Conservation (phyloP, 2,888 invertebrate species). For the Drosophila kuntzei region DNA sequence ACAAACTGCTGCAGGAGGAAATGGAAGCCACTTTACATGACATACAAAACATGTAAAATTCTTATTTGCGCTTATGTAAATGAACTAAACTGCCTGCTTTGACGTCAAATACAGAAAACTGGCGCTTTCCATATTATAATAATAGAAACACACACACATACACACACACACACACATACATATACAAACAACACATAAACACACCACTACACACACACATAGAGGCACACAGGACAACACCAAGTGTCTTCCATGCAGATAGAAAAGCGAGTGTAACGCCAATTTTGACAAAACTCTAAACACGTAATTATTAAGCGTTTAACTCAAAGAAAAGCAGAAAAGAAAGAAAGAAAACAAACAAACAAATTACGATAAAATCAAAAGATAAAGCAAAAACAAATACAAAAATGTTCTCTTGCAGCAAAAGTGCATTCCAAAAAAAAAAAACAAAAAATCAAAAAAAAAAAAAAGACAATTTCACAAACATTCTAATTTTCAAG, state of each 20-base stretch:
- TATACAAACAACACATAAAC: conserved; percentile 16
- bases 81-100: conserved; percentile 80
- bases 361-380: conserved; percentile 33
- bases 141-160: conserved; percentile 53
- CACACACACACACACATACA: conserved; percentile 31
- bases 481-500: conserved; percentile 38
- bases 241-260: conserved; percentile 72
- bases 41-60: conserved; percentile 97
- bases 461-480: neutral
- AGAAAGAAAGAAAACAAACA: conserved; percentile 42
- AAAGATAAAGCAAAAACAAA: conserved; percentile 33
- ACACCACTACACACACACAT: conserved; percentile 26
- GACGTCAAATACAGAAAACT: conserved; percentile 73
- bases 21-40: conserved; percentile 99
- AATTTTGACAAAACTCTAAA: conserved; percentile 52
- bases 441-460: conserved; percentile 27
- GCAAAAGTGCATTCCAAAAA: conserved; percentile 64
- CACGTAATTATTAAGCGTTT: conserved; percentile 61
- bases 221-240: conserved; percentile 50
- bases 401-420: conserved; percentile 45
- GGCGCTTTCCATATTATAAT: conserved; percentile 80
- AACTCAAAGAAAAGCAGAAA: conserved; percentile 64
- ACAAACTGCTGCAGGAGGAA: conserved; percentile 98
- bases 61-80: conserved; percentile 73
- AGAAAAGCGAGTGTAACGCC: conserved; percentile 45